These are phyloP conservation scores for Eupeodes corollae DNA, from an alignment of 1,140 invertebrate genomes.

Conservation along the genomic window DNA sequence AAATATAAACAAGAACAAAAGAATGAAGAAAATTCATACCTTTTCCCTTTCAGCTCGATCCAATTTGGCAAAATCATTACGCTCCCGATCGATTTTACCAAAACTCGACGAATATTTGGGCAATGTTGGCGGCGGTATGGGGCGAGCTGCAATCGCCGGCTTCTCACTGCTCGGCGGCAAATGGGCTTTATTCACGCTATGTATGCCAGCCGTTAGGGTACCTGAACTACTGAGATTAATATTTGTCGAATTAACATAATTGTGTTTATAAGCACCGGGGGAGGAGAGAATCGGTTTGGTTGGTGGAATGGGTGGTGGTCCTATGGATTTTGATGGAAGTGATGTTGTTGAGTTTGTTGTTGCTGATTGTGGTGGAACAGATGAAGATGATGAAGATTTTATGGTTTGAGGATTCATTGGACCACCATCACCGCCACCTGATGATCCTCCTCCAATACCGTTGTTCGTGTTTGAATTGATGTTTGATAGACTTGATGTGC, in stretches of 20 bases:
- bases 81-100: constrained; percentile 7
- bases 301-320: constrained; percentile 8
- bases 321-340: neutral
- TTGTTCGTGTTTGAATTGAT: too few species aligned
- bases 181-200: constrained; percentile 6
- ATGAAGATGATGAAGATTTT: neutral
- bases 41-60: constrained; percentile 9
- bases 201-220: constrained; percentile 5
- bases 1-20: neutral
- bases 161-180: constrained; percentile 11
- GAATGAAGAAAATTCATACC: neutral
- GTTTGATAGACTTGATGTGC: neutral
- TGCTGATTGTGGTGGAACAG: too few species aligned
- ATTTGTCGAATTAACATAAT: constrained; percentile 2
- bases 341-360: neutral
- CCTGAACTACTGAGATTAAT: neutral
- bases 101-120: constrained; percentile 45
- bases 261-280: constrained; percentile 7
- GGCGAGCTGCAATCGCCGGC: constrained; percentile 38
- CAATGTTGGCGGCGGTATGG: constrained; percentile 52
- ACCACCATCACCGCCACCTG: too few species aligned
- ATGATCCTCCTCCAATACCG: too few species aligned
- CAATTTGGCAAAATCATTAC: constrained; percentile 9
- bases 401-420: too few species aligned
- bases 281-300: constrained; percentile 9